phyloP scores from a whole-genome alignment of 2,888 invertebrate genomes.

The Ectropis crepuscularia region DNA sequence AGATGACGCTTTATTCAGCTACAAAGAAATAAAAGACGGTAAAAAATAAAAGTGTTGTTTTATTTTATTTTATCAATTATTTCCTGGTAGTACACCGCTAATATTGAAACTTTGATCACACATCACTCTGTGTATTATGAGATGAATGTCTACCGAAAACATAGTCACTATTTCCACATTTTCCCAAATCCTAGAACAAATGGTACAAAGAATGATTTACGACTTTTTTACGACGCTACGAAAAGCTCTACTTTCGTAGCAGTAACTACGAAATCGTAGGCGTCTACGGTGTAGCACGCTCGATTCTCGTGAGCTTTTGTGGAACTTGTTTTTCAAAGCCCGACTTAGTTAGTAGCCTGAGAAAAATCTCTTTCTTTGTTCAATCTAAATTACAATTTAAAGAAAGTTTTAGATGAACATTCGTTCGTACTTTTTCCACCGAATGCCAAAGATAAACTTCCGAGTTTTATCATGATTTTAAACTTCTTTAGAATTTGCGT shows the following conservation, averaged over 20 bases:
- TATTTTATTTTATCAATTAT: too few species aligned
- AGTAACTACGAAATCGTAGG: slow-evolving; percentile 31
- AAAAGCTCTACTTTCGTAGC: slow-evolving; percentile 36
- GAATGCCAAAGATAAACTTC: too few species aligned
- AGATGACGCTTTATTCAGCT: too few species aligned
- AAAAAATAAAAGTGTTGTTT: too few species aligned
- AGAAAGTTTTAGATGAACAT: background rate
- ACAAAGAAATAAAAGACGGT: too few species aligned
- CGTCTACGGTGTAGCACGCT: slow-evolving; percentile 26
- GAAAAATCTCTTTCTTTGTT: background rate
- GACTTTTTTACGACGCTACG: slow-evolving; percentile 37
- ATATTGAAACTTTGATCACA: too few species aligned
- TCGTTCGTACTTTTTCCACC: background rate
- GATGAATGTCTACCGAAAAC: slow-evolving; percentile 11
- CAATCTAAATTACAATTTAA: background rate
- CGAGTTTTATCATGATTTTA: too few species aligned
- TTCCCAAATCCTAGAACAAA: slow-evolving; percentile 24
- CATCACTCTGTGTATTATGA: too few species aligned
- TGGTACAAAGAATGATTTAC: slow-evolving; percentile 37
- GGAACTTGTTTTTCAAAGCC: slow-evolving; percentile 6
- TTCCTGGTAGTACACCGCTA: too few species aligned
- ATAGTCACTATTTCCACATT: slow-evolving; percentile 11
- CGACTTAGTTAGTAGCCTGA: slow-evolving; percentile 2
- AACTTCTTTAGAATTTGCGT: too few species aligned
- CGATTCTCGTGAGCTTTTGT: slow-evolving; percentile 18